A percentile compares a stretch with the other conserved stretches of the same genome.
Evolutionary conservation across 2,888 invertebrate genomes (phyloP).

Genomic region (Drepanosiphum platanoidis): DNA sequence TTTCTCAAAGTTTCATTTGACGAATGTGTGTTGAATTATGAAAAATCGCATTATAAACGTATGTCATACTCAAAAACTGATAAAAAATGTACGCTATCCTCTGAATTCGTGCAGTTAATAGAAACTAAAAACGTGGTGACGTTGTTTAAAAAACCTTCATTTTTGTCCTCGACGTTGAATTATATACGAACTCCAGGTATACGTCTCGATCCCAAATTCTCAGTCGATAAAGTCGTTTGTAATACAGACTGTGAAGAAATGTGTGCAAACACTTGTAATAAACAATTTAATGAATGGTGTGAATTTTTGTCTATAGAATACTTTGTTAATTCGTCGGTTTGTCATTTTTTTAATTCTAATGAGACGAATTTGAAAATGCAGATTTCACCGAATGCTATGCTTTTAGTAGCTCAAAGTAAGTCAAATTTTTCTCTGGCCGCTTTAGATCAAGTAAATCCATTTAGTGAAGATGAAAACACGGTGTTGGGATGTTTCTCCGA

Average conservation of each 20-base stretch:
- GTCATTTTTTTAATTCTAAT: conserved; percentile 24
- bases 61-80: neutral
- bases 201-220: neutral
- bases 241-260: conserved; percentile 28
- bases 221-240: neutral
- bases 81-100: neutral
- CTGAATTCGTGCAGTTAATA: neutral
- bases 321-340: conserved; percentile 1
- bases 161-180: conserved; percentile 43
- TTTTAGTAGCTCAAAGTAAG: conserved; percentile 18
- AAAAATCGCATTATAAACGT: neutral
- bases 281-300: conserved; percentile 47
- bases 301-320: conserved; percentile 46
- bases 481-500: conserved; percentile 50
- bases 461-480: conserved; percentile 24
- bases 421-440: neutral
- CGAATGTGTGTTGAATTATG: neutral
- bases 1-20: neutral
- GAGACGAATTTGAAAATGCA: neutral
- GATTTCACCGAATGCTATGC: neutral
- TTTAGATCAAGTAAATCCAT: conserved; percentile 49
- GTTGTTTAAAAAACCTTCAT: conserved; percentile 54
- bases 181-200: conserved; percentile 54
- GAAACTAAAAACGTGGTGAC: conserved; percentile 29
- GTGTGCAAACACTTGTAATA: conserved; percentile 48